Percentiles rank a stretch among this genome's conserved stretches.
Evolutionary conservation across 1,140 invertebrate genomes (phyloP).

Genomic region (Lepidurus packardi): DNA sequence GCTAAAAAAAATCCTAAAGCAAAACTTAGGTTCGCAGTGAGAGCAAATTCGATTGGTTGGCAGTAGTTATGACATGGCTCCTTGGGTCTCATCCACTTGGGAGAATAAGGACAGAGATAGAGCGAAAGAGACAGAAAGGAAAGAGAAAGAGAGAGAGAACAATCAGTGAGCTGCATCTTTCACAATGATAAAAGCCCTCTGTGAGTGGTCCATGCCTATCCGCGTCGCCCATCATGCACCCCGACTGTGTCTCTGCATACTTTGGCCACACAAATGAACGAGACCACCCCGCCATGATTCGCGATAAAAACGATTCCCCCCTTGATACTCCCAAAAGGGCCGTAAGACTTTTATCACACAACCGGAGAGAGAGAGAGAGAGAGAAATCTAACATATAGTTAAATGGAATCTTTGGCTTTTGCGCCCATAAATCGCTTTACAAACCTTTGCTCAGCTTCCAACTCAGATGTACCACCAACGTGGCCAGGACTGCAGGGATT

Average conservation of each 20-base stretch:
- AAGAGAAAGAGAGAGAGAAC: neutral
- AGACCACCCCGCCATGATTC: slow-evolving; percentile 17
- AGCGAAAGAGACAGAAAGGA: neutral
- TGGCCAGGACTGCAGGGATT: neutral
- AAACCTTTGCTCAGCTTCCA: neutral
- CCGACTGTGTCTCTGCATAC: slow-evolving; percentile 13
- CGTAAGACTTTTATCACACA: neutral
- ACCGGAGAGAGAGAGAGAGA: neutral
- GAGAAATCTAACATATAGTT: neutral
- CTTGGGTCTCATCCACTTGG: neutral
- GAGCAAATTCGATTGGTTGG: neutral
- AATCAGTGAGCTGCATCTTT: neutral
- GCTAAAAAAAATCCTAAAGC: too few species aligned
- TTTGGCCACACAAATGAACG: slow-evolving; percentile 21
- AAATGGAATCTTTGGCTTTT: slow-evolving; percentile 20
- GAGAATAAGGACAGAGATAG: neutral
- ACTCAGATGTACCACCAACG: slow-evolving; percentile 3
- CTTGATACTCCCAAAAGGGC: too few species aligned
- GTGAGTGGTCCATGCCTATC: neutral
- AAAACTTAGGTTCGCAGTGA: neutral
- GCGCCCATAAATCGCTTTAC: slow-evolving; percentile 5
- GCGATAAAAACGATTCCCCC: slow-evolving; percentile 12
- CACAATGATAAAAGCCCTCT: slow-evolving; percentile 21
- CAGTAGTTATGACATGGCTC: neutral
- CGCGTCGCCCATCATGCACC: slow-evolving; percentile 16